Evolutionary conservation across 1,140 invertebrate genomes (phyloP).

Genomic region (Drosophila funebris): DNA sequence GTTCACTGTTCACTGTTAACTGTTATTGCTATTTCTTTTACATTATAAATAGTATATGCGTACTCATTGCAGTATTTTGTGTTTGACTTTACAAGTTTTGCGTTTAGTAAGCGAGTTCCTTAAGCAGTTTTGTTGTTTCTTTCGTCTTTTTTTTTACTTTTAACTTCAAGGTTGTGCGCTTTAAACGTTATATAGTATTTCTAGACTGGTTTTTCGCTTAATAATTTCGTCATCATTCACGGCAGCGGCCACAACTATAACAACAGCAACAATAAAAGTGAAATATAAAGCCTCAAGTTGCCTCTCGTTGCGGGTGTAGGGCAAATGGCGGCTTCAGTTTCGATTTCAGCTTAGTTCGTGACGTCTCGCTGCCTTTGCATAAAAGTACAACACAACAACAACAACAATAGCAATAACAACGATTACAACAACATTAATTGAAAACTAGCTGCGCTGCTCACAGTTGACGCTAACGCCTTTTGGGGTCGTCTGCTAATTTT

Average conservation of each 20-base stretch:
- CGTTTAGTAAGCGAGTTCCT: conserved; percentile 68
- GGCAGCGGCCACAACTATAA: conserved; percentile 36
- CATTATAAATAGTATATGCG: conserved; percentile 4
- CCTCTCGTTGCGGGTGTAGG: conserved; percentile 26
- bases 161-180: conserved; percentile 72
- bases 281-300: conserved; percentile 36
- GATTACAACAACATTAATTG: conserved; percentile 58
- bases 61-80: conserved; percentile 36
- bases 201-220: conserved; percentile 78
- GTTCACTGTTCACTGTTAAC: conserved; percentile 6
- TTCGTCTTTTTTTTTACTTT: conserved; percentile 23
- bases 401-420: conserved; percentile 8
- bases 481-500: conserved; percentile 53
- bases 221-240: conserved; percentile 69
- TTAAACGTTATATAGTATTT: conserved; percentile 57
- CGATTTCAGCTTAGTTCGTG: conserved; percentile 52
- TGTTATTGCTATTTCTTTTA: conserved; percentile 16
- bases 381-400: conserved; percentile 22
- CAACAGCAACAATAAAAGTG: conserved; percentile 24
- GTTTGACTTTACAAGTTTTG: conserved; percentile 40
- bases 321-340: conserved; percentile 18
- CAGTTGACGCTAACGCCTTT: conserved; percentile 11
- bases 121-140: conserved; percentile 40
- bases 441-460: conserved; percentile 35
- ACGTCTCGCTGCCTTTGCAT: conserved; percentile 55